Conservation (phyloP, 2,888 invertebrate species). For the Philereme vetulata region DNA sequence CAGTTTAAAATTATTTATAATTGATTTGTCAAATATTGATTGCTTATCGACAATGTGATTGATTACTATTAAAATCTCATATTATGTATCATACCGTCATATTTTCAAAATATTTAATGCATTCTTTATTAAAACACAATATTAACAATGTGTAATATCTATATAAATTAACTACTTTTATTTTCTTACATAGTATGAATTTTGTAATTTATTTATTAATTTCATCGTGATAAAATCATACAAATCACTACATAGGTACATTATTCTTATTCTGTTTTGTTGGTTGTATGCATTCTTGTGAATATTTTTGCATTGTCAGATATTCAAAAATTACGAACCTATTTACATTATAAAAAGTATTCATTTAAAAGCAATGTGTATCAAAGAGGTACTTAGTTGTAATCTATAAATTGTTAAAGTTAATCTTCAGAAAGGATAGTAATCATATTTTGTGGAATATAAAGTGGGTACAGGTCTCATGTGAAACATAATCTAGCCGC, state of each 20-base stretch:
- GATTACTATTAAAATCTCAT: slow-evolving; percentile 30
- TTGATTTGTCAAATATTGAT: slow-evolving; percentile 6
- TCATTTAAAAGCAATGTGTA: slow-evolving; percentile 26
- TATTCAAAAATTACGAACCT: slow-evolving; percentile 15
- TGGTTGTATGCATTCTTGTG: slow-evolving; percentile 27
- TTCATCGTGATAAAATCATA: slow-evolving; percentile 35
- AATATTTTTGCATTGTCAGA: slow-evolving; percentile 28
- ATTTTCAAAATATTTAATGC: slow-evolving; percentile 38
- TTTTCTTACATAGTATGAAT: slow-evolving; percentile 36
- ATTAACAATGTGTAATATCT: slow-evolving; percentile 25
- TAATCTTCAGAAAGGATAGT: slow-evolving; percentile 23
- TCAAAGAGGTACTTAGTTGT: slow-evolving; percentile 13
- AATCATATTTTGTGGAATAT: slow-evolving; percentile 32
- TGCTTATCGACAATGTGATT: slow-evolving; percentile 41
- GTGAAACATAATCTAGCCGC: slow-evolving; percentile 40
- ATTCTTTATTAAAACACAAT: slow-evolving; percentile 32
- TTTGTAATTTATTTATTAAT: slow-evolving; percentile 37
- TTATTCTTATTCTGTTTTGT: slow-evolving; percentile 28
- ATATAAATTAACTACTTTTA: slow-evolving; percentile 29
- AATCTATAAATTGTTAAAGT: slow-evolving; percentile 24
- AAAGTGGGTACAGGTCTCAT: slow-evolving; percentile 54
- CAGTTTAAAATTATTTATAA: not conserved
- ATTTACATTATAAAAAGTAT: slow-evolving; percentile 22
- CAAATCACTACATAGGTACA: slow-evolving; percentile 31
- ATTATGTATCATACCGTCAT: slow-evolving; percentile 36